Conservation (phyloP, 2,113 vertebrate genomes). For the Columba livia region DNA sequence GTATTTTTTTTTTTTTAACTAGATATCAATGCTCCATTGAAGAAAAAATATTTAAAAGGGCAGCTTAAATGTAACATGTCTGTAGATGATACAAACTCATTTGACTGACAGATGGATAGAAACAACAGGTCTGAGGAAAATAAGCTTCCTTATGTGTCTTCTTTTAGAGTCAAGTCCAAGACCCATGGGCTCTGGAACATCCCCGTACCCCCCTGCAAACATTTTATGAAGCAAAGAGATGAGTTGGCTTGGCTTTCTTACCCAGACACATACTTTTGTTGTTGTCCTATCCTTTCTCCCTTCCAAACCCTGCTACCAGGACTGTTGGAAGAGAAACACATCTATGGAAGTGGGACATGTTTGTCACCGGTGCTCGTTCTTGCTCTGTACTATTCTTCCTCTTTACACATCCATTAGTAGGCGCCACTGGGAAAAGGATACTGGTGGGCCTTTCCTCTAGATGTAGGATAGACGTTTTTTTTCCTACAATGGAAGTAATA, state of each 20-base stretch:
- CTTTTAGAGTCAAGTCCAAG: not conserved
- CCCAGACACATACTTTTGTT: not conserved
- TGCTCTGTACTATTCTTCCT: not conserved
- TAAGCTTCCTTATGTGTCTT: not conserved
- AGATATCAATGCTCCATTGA: not conserved
- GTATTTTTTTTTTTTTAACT: not conserved
- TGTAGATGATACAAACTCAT: not conserved
- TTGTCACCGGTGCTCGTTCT: not conserved
- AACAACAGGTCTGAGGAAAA: not conserved
- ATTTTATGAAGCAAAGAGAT: not conserved
- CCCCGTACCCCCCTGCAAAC: rapidly evolving
- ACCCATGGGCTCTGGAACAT: not conserved
- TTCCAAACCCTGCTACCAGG: not conserved
- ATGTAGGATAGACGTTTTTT: not conserved
- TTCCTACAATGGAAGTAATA: not conserved
- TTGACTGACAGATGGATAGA: not conserved
- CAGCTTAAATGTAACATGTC: not conserved
- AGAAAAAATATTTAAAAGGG: not conserved
- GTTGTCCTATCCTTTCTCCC: not conserved
- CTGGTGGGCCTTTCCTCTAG: not conserved
- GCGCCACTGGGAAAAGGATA: not conserved
- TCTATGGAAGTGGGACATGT: not conserved
- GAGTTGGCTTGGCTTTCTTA: not conserved
- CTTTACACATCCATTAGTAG: not conserved
- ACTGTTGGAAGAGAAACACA: not conserved